A percentile compares a stretch with the other conserved stretches of the same genome.
Evolutionary conservation across 1,140 invertebrate genomes (phyloP).

Genomic region (Hyles vespertilio): DNA sequence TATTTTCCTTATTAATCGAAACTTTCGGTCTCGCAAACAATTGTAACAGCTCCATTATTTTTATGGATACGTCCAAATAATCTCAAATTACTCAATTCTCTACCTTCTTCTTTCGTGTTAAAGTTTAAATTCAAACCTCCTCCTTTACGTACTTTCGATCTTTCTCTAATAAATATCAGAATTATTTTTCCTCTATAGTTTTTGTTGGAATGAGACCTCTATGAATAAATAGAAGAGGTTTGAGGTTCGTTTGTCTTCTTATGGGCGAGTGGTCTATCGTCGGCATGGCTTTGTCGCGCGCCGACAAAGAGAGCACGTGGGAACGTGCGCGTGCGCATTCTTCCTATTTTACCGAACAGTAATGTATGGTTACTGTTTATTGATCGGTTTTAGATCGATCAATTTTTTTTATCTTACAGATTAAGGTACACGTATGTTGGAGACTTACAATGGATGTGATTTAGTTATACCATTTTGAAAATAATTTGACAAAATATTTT

Average conservation of each 20-base stretch:
- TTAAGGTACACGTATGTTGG: neutral
- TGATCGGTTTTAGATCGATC: constrained; percentile 19
- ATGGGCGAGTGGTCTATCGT: constrained; percentile 37
- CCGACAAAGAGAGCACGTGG: constrained; percentile 69
- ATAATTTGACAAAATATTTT: too few relatives aligned
- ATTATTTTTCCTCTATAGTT: constrained; percentile 25
- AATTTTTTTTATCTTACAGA: constrained; percentile 3
- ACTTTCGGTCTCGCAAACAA: too few relatives aligned
- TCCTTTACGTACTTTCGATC: too few relatives aligned
- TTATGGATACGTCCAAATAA: neutral
- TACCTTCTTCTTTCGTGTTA: neutral
- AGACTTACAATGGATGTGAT: too few relatives aligned
- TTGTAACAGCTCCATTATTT: constrained; percentile 3
- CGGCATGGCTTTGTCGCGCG: constrained; percentile 57
- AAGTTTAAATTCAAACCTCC: too few relatives aligned
- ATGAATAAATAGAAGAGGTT: neutral
- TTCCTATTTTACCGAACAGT: constrained; percentile 34
- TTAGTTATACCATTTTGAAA: too few relatives aligned
- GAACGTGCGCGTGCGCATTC: constrained; percentile 62
- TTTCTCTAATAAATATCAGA: too few relatives aligned
- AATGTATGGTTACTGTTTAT: constrained; percentile 43
- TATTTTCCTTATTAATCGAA: too few relatives aligned
- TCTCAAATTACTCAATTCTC: constrained; percentile 5
- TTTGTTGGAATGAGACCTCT: constrained; percentile 17
- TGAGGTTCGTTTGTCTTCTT: too few relatives aligned